These are phyloP conservation scores for Pitangus sulphuratus DNA, from an alignment of 2,797 vertebrate species.

Conservation along the genomic window DNA sequence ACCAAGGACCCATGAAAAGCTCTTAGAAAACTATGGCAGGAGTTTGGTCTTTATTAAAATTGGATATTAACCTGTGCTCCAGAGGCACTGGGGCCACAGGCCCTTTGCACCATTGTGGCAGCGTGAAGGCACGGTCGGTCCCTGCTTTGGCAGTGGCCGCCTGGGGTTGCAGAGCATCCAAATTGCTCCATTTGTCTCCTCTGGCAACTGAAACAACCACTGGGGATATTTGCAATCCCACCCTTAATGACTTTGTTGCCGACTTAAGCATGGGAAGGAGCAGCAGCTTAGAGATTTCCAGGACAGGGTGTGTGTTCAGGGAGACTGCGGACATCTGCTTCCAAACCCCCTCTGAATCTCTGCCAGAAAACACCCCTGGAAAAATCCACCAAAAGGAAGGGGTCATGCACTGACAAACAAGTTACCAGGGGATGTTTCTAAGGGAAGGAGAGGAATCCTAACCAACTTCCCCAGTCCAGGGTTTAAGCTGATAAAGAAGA, in stretches of 20 bases:
- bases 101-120: fast-evolving
- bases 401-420: neutral
- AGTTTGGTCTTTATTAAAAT: neutral
- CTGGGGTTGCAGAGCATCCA: neutral
- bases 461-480: neutral
- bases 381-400: neutral
- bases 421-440: neutral
- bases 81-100: neutral
- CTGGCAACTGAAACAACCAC: neutral
- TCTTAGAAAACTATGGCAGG: neutral
- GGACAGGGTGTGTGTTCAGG: neutral
- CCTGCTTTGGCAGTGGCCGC: neutral
- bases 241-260: neutral
- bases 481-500: neutral
- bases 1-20: neutral
- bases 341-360: neutral
- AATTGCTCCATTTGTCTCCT: neutral
- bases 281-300: neutral
- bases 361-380: neutral
- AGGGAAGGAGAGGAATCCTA: neutral
- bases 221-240: neutral
- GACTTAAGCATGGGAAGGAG: neutral
- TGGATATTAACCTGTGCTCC: neutral
- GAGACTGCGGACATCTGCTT: neutral
- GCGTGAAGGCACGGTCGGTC: fast-evolving